Evolutionary conservation across 2,888 invertebrate species (phyloP).

Genomic region (Drosophila buzzatii): DNA sequence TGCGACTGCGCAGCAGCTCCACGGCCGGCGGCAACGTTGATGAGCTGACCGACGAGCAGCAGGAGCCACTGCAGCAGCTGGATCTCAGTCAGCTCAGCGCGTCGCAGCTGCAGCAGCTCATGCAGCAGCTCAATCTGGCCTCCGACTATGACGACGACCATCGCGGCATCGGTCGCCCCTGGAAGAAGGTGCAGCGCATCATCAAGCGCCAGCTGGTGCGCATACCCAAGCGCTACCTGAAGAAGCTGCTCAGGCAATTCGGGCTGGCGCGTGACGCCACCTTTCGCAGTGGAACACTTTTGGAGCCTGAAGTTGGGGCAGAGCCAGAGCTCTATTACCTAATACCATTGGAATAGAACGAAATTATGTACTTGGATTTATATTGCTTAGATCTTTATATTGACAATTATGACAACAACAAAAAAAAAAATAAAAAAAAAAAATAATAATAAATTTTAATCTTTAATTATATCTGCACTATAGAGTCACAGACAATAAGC

Average conservation of each 20-base stretch:
- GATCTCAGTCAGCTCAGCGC: conserved; percentile 59
- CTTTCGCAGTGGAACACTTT: not conserved
- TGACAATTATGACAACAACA: no score
- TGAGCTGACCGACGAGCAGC: conserved; percentile 5
- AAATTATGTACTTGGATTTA: not conserved
- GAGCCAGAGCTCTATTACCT: conserved; percentile 50
- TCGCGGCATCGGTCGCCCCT: conserved; percentile 65
- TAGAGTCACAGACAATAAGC: no score
- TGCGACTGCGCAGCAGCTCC: conserved; percentile 29
- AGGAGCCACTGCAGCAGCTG: conserved; percentile 30
- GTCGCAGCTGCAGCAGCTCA: conserved; percentile 48
- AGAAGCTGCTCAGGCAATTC: conserved; percentile 57
- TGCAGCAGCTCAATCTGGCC: conserved; percentile 41
- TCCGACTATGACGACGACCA: conserved; percentile 40
- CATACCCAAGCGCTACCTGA: conserved; percentile 67
- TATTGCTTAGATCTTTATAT: no score
- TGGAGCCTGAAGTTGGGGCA: not conserved
- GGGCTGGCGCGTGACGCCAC: conserved; percentile 58
- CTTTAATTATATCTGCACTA: no score
- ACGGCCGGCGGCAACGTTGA: not conserved
- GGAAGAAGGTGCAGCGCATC: conserved; percentile 70
- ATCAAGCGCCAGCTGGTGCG: conserved; percentile 66
- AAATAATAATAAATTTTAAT: no score
- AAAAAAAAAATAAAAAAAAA: no score
- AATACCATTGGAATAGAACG: conserved; percentile 53